Conservation (phyloP, 1,140 invertebrate genomes). For the Stenopsyche tienmushanensis region DNA sequence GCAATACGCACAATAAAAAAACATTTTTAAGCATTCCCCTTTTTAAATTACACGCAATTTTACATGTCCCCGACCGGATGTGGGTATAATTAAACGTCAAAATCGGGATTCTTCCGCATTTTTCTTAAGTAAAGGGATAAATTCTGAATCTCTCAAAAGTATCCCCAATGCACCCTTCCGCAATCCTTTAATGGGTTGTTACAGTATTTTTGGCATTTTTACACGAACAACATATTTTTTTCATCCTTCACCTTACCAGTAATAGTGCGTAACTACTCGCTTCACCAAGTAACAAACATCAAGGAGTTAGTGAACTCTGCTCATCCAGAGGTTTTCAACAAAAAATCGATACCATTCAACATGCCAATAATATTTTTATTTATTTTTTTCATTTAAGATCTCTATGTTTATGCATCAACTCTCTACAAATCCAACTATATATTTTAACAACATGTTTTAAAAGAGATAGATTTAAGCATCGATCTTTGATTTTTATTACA, state of each 20-base stretch:
- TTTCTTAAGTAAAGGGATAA: not conserved
- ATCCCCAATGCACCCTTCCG: not conserved
- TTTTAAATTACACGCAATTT: not conserved
- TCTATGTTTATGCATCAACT: too few species aligned
- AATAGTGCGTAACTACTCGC: constrained; percentile 12
- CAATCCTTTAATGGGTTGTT: constrained; percentile 19
- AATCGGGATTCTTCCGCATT: not conserved
- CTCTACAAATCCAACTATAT: too few species aligned
- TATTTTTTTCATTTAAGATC: not conserved
- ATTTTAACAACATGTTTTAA: too few species aligned
- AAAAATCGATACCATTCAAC: too few species aligned
- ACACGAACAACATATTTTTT: constrained; percentile 21
- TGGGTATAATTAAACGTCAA: not conserved
- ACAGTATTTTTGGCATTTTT: constrained; percentile 30
- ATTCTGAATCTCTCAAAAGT: not conserved
- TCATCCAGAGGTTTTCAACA: not conserved
- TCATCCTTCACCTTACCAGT: not conserved
- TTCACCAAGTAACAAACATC: not conserved
- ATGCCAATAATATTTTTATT: too few species aligned
- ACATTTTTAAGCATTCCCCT: not conserved
- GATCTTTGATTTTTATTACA: too few species aligned
- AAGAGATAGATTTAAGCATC: too few species aligned
- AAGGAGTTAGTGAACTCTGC: constrained; percentile 9
- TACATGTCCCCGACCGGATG: not conserved
- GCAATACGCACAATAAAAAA: not conserved